phyloP scores from a whole-genome alignment of 2,888 invertebrate genomes.

The Coleophora flavipennella region DNA sequence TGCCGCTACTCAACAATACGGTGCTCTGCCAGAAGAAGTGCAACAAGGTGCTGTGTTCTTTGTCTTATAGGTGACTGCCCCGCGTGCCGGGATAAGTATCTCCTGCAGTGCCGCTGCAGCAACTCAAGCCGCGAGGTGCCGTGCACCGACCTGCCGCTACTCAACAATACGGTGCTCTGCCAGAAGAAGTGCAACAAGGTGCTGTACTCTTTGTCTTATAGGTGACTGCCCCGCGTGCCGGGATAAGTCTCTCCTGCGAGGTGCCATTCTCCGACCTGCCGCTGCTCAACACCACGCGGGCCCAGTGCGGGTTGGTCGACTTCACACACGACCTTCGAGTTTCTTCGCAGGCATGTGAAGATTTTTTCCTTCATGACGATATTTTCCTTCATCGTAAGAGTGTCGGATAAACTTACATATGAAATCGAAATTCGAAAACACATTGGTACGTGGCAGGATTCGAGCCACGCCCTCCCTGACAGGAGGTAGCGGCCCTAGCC shows the following conservation, averaged over 20 bases:
- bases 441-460: too few species aligned
- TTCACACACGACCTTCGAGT: too few species aligned
- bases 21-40: conserved; percentile 92
- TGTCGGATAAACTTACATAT: too few species aligned
- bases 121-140: conserved; percentile 86
- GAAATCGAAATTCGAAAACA: too few species aligned
- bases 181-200: conserved; percentile 93
- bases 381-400: too few species aligned
- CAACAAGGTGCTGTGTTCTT: conserved; percentile 82
- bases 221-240: conserved; percentile 86
- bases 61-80: conserved; percentile 77
- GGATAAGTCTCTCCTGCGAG: conserved; percentile 80
- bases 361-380: too few species aligned
- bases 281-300: conserved; percentile 78
- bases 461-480: too few species aligned
- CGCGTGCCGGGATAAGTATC: conserved; percentile 81
- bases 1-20: conserved; percentile 79
- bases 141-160: conserved; percentile 79
- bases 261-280: conserved; percentile 82
- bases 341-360: too few species aligned
- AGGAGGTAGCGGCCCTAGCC: too few species aligned
- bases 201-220: conserved; percentile 21
- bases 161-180: conserved; percentile 84
- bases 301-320: too few species aligned
- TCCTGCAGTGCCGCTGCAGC: conserved; percentile 88